Evolutionary conservation across 1,140 invertebrate species (phyloP).

Genomic region (Parapsyche elsis): DNA sequence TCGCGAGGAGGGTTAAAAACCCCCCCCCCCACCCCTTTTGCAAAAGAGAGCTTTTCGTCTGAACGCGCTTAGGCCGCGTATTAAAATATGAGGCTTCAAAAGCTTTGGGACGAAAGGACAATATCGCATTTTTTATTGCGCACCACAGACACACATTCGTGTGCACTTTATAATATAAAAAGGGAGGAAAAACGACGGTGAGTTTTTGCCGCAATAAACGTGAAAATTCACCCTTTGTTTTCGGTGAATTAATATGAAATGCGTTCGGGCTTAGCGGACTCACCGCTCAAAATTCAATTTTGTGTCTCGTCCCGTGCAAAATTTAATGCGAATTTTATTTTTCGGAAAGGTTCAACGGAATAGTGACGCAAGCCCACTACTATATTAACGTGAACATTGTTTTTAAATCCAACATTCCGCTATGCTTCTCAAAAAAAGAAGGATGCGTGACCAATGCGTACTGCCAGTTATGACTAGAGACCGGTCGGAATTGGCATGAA

Average conservation of each 20-base stretch:
- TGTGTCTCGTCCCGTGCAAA: no score
- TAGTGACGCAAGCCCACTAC: no score
- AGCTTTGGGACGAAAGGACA: conserved; percentile 23
- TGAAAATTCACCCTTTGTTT: not conserved
- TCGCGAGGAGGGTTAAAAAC: conserved; percentile 6
- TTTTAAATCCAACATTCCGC: no score
- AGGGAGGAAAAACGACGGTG: not conserved
- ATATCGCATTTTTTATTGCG: not conserved
- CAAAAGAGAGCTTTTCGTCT: conserved; percentile 1
- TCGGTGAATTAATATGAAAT: not conserved
- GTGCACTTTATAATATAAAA: not conserved
- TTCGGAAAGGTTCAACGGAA: no score
- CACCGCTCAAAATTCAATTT: no score
- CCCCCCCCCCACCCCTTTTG: not conserved
- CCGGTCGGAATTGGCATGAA: no score
- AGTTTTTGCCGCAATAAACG: conserved; percentile 5
- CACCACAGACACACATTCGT: not conserved
- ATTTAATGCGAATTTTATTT: no score
- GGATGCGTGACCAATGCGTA: no score
- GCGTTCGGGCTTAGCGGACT: no score
- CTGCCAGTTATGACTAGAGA: no score
- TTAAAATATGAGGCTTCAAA: conserved; percentile 35
- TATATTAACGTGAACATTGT: no score
- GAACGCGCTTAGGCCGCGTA: not conserved
- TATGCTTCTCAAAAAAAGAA: no score